Evolutionary conservation across 2,113 vertebrate species (phyloP).

Genomic region (Heteronetta atricapilla): DNA sequence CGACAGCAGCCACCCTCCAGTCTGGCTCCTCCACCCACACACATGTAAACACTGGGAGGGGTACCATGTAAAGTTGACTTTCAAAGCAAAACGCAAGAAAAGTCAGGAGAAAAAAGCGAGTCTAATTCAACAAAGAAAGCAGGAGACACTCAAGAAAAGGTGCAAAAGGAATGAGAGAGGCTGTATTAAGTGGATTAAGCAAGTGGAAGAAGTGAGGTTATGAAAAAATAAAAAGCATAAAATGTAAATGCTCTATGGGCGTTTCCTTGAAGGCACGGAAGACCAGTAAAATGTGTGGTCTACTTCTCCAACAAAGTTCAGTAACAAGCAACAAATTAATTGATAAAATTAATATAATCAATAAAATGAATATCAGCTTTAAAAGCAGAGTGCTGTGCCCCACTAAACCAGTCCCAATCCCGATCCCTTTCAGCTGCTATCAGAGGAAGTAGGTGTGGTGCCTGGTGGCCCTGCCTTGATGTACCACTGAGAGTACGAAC

Average conservation of each 20-base stretch:
- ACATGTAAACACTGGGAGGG: constrained; percentile 62
- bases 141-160: background rate
- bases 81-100: constrained; percentile 44
- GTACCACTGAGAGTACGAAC: background rate
- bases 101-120: background rate
- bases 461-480: background rate
- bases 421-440: background rate
- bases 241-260: background rate
- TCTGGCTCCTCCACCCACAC: constrained; percentile 60
- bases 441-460: background rate
- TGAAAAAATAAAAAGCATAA: background rate
- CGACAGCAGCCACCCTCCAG: constrained; percentile 35
- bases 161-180: background rate
- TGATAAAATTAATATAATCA: background rate
- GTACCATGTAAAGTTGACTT: constrained; percentile 42
- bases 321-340: background rate
- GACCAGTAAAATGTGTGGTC: background rate
- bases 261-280: background rate
- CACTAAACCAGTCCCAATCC: background rate
- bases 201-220: background rate
- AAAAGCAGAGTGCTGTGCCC: background rate
- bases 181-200: background rate
- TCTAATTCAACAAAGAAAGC: background rate
- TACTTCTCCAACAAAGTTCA: background rate
- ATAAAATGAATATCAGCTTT: background rate